Evolutionary conservation across 2,113 vertebrate genomes (phyloP), one percentile per base, ranked within the genome.

Genomic region (Vombatus ursinus): DNA sequence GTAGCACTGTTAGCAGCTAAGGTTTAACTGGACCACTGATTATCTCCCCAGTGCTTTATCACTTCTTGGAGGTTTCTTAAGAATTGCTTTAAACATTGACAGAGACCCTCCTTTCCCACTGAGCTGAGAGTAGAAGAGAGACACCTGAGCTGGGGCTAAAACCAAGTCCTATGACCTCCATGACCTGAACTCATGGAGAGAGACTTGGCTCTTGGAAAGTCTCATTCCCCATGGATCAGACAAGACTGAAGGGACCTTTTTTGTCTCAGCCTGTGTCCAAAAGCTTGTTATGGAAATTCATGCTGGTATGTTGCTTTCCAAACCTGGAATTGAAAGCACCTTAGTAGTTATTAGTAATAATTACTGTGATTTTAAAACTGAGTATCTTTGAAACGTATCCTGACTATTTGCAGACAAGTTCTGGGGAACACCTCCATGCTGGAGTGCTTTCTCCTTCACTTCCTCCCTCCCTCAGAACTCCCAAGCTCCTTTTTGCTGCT

Each of bases 31-130:
- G 31, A 3, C 37, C 94, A 92, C n/a, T 91, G 91, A 53, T 95
- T 96, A 50, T 97, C 93, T 97, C 84, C n/a, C 94, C 1, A 28
- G 28, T 24, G 10, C 49, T 96, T 96, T 94, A 57, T 53, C 97
- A 44, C 10, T 61, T 50, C 92, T 96, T 47, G 44, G 91, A 95
- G 90, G 12, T 50, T n/a, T 53, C 68, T 57, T 94, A 90, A 95
- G 90, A 52, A 92, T 94, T 24, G 19, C 92, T 97, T 94, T 96
- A 96, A 97, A 96, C 12, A 1, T 22, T 94, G 28, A 14, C 52
- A 54, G 93, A 94, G 61, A 92, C 11, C 0, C 92, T 94, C 47
- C 94, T 90, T 93, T 25, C 93, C 94, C 11, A 0, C 16, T 96
- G 96, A 5, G 94, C 12, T 93, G 93, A 90, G 93, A 90, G 49